Evolutionary conservation across 2,797 vertebrate species (phyloP), one percentile per base, ranked within the genome.

Genomic region (Manis crassicaudata): DNA sequence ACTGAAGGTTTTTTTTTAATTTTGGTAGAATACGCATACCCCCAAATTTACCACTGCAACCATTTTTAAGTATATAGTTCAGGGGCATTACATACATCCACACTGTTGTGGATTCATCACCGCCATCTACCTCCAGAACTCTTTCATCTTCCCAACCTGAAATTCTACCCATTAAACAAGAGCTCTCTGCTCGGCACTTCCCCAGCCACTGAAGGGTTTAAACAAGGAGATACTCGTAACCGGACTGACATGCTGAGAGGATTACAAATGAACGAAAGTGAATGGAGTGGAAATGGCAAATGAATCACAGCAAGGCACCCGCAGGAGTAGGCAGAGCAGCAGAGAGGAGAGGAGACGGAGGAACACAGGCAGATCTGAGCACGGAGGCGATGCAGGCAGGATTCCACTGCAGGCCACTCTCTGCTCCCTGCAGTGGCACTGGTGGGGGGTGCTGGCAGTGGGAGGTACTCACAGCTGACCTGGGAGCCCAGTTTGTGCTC

Each of bases 401-500:
- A 62, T 2, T 4, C n/a, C n/a, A 9, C 82, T 0, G 25, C 2
- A 8, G 68, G 10, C 65, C 50, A 1, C 5, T 25, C 52, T 50
- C 83, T 29, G 14, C 29, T 68, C 25, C 27, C 17, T 6, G 13
- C 2, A 25, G 65, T 20, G 29, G 68, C 7, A 35, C 1, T 1
- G 43, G 56, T 0, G 46, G n/a, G 60, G 60, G 25, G 46, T 2
- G 0, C 11, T 21, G 81, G 60, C 12, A 29, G 6, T 2, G 95
- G 95, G 65, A 52, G 82, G 90, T 98, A 99, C 99, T 99, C 98
- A 99, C 99, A 98, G 98, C 99, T 99, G 85, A 99, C 99, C 98
- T 99, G 99, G 11, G 99, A 99, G 94, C 99, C 99, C 29, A 99
- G 98, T 98, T 99, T 99, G 98, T 99, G 99, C 97, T 99, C 99